Percentiles rank a stretch among this genome's conserved stretches.
phyloP scores from a whole-genome alignment of 2,113 vertebrate species.

The Albula goreensis region DNA sequence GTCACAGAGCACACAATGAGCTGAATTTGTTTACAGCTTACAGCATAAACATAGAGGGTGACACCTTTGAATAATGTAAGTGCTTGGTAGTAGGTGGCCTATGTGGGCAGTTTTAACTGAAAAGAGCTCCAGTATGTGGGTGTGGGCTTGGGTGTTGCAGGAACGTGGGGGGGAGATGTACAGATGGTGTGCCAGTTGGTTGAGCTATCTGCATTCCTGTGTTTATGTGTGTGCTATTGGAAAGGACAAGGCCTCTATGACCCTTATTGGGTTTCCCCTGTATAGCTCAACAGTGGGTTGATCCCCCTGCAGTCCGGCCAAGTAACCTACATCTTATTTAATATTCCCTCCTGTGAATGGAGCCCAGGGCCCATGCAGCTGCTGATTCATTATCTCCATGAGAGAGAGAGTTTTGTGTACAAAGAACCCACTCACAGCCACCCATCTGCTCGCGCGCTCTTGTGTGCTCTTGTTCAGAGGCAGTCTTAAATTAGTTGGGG shows the following conservation, averaged over 20 bases:
- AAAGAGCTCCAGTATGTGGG: not conserved
- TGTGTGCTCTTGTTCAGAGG: not conserved
- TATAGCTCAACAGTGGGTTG: not conserved
- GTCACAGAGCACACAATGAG: not conserved
- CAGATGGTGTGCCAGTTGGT: constrained; percentile 10
- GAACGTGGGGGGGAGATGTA: too few species aligned
- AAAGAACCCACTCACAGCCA: not conserved
- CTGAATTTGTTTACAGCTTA: not conserved
- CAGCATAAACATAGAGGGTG: not conserved
- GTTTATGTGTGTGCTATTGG: not conserved
- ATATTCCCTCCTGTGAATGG: not conserved
- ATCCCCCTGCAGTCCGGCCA: not conserved
- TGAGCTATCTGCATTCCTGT: constrained; percentile 1
- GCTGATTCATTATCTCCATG: not conserved
- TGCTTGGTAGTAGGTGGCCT: not conserved
- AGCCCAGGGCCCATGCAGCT: constrained; percentile 4
- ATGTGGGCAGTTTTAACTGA: not conserved
- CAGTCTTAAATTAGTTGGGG: not conserved
- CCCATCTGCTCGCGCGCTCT: not conserved
- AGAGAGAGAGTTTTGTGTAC: not conserved
- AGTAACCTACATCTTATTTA: not conserved
- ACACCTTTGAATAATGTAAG: not conserved
- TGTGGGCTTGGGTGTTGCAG: not conserved
- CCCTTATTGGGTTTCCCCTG: not conserved
- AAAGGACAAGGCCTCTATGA: not conserved